Percentiles rank a stretch among this genome's conserved stretches.
Evolutionary conservation across 2,113 vertebrate species (phyloP).

Genomic region (Platysternon megacephalum): DNA sequence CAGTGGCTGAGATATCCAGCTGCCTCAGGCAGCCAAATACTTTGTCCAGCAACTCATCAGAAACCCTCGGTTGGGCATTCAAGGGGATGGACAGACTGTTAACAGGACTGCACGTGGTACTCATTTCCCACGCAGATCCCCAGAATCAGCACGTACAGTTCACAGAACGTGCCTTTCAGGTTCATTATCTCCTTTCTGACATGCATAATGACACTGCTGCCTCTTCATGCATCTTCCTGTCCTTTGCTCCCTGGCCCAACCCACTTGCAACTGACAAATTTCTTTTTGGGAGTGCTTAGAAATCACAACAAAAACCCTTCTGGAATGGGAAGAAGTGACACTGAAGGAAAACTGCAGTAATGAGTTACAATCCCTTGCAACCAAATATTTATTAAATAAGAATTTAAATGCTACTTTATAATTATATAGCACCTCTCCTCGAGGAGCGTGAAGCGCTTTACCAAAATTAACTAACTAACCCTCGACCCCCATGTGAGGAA

Average conservation of each 20-base stretch:
- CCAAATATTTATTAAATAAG: constrained; percentile 28
- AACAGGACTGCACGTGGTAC: not conserved
- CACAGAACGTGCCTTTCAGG: not conserved
- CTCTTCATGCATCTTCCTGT: not conserved
- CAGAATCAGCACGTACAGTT: not conserved
- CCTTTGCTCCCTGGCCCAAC: not conserved
- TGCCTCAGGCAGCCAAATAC: not conserved
- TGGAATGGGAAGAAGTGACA: not conserved
- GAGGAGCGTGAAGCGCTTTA: not conserved
- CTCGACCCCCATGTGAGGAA: not conserved
- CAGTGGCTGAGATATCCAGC: not conserved
- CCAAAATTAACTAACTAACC: not conserved
- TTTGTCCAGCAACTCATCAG: not conserved
- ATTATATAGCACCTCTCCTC: constrained; percentile 31
- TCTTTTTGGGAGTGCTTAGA: not conserved
- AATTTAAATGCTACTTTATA: constrained; percentile 40
- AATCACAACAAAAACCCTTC: not conserved
- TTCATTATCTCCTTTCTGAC: rapidly evolving
- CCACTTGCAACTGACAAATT: too few species aligned
- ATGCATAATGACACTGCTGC: rapidly evolving
- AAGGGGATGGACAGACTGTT: not conserved
- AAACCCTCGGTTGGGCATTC: not conserved
- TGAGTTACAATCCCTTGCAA: not conserved
- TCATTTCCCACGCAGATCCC: not conserved
- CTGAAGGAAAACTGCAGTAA: not conserved